A percentile compares a stretch with the other conserved stretches of the same genome.
Conservation (phyloP, 1,140 invertebrate genomes). For the Glomeris maerens region DNA sequence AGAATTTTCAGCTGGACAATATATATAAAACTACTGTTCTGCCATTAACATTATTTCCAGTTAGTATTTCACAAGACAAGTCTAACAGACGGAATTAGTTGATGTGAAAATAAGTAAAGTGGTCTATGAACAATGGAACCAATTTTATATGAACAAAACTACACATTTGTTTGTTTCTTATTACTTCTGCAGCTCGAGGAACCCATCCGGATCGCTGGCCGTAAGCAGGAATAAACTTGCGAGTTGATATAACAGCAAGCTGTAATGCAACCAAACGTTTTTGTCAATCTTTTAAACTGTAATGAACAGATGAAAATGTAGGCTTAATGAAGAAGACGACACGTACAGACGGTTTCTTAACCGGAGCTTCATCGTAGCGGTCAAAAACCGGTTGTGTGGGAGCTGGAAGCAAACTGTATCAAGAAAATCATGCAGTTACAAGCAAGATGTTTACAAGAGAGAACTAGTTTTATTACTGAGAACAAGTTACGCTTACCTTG, state of each 20-base stretch:
- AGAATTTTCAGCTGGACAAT: neutral
- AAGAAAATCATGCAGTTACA: neutral
- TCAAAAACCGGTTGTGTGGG: slow-evolving; percentile 75
- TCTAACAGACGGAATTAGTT: no score
- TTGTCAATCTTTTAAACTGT: slow-evolving; percentile 1
- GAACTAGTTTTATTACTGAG: slow-evolving; percentile 2
- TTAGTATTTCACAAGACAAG: no score
- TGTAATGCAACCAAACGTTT: slow-evolving; percentile 11
- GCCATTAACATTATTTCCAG: neutral
- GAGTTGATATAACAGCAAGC: slow-evolving; percentile 56
- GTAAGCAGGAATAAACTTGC: slow-evolving; percentile 84
- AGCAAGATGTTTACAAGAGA: neutral
- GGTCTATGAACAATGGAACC: no score
- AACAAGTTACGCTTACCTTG: no score
- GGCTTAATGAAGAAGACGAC: slow-evolving; percentile 36
- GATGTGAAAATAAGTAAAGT: no score
- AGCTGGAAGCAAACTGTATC: slow-evolving; percentile 55
- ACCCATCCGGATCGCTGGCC: slow-evolving; percentile 90
- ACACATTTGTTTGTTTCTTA: no score
- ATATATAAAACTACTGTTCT: slow-evolving; percentile 2
- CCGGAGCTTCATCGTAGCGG: slow-evolving; percentile 57
- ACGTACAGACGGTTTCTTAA: slow-evolving; percentile 32
- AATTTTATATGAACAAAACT: no score
- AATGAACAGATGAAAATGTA: slow-evolving; percentile 1
- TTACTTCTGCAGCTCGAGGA: slow-evolving; percentile 69